Evolutionary conservation across 2,888 invertebrate genomes (phyloP).

Genomic region (Dasysyrphus tricinctus): DNA sequence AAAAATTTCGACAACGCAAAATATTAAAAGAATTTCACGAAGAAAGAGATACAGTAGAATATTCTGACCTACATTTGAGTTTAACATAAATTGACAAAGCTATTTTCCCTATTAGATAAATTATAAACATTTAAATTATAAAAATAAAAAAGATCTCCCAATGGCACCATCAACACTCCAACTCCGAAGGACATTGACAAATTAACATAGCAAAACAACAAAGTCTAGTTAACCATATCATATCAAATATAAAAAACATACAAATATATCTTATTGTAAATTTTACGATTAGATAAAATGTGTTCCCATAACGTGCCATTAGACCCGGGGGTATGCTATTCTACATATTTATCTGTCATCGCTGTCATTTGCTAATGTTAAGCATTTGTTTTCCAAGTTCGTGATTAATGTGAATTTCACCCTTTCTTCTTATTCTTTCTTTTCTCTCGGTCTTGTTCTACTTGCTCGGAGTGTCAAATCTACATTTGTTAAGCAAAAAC

Average conservation of each 20-base stretch:
- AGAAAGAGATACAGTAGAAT: too few relatives aligned
- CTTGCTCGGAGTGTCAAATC: constrained; percentile 27
- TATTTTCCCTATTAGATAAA: not conserved
- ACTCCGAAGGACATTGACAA: constrained; percentile 39
- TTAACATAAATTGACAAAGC: too few relatives aligned
- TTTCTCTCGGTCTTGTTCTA: not conserved
- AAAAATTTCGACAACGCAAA: too few relatives aligned
- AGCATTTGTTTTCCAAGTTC: constrained; percentile 33
- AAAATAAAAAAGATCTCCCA: not conserved
- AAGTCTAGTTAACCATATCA: constrained; percentile 16
- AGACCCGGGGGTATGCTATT: constrained; percentile 17
- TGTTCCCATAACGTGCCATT: constrained; percentile 38
- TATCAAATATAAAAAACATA: not conserved
- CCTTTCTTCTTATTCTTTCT: constrained; percentile 3
- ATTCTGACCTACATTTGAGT: too few relatives aligned
- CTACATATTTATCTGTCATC: constrained; percentile 46
- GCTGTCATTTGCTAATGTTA: constrained; percentile 38
- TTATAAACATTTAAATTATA: not conserved
- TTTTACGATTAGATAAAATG: constrained; percentile 27
- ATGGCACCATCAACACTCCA: not conserved
- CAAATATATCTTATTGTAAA: not conserved
- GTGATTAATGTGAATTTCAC: constrained; percentile 34
- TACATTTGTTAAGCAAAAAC: constrained; percentile 44
- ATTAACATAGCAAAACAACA: constrained; percentile 10
- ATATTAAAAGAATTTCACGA: too few relatives aligned